Evolutionary conservation across 2,113 vertebrate species (phyloP).

Genomic region (Atherinomorus stipes): DNA sequence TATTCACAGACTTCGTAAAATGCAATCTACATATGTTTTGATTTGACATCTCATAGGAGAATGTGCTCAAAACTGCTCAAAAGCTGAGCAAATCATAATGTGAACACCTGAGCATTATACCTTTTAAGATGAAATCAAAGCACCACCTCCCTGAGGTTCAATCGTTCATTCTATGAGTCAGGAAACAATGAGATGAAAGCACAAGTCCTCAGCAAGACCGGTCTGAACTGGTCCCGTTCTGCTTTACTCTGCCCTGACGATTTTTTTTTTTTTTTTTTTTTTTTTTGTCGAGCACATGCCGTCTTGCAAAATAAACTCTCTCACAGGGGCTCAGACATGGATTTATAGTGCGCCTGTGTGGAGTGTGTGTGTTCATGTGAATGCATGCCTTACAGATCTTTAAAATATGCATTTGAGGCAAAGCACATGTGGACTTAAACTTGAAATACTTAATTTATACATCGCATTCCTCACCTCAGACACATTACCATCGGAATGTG

Average conservation of each 20-base stretch:
- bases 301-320: slow-evolving; percentile 72
- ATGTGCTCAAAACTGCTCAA: background rate
- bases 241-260: background rate
- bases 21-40: background rate
- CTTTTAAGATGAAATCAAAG: slow-evolving; percentile 1
- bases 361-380: background rate
- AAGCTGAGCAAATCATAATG: slow-evolving; percentile 1
- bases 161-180: background rate
- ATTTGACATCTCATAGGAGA: background rate
- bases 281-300: slow-evolving; percentile 9
- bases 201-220: slow-evolving; percentile 33
- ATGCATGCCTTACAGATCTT: background rate
- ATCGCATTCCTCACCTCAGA: no score
- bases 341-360: slow-evolving; percentile 37
- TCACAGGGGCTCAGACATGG: slow-evolving; percentile 62
- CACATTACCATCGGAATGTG: no score
- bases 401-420: background rate
- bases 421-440: background rate
- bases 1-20: background rate
- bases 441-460: background rate
- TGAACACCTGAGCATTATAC: background rate
- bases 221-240: slow-evolving; percentile 63
- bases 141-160: background rate
- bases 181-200: slow-evolving; percentile 73
- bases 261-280: slow-evolving; percentile 22